Evolutionary conservation across 2,113 vertebrate species (phyloP).

Genomic region (Indicator indicator): DNA sequence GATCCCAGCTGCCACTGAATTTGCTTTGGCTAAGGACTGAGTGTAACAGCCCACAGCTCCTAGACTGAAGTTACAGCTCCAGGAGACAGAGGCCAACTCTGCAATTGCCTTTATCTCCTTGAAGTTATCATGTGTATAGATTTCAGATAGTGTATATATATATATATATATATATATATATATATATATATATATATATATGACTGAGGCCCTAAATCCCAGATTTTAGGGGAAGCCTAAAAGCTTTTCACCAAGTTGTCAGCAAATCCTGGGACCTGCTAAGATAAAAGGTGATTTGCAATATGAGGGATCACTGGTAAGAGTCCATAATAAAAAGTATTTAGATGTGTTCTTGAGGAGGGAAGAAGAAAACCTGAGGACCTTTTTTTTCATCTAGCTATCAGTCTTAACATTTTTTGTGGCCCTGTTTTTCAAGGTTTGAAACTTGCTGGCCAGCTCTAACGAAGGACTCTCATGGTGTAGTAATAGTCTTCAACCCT

Average conservation of each 20-base stretch:
- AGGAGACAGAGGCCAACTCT: background rate
- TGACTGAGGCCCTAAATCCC: background rate
- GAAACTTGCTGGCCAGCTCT: slow-evolving; percentile 97
- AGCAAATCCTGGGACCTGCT: background rate
- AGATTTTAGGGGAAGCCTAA: background rate
- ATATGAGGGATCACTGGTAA: background rate
- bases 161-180: too few species aligned
- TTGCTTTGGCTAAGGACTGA: background rate
- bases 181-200: background rate
- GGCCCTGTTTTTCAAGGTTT: slow-evolving; percentile 77
- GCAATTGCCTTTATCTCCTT: background rate
- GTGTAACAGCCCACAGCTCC: background rate
- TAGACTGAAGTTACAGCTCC: background rate
- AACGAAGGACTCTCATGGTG: slow-evolving; percentile 89
- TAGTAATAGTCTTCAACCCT: slow-evolving; percentile 92
- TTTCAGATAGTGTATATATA: background rate
- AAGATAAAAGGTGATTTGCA: background rate
- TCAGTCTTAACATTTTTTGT: background rate
- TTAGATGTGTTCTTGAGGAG: background rate
- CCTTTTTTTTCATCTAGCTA: background rate
- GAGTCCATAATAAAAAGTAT: background rate
- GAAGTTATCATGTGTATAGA: background rate
- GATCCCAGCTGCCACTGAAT: background rate
- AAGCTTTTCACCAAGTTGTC: background rate
- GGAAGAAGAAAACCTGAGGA: background rate